Base-by-base conservation (phyloP, 2,888 invertebrate species). In the Macrophya annulata region DNA sequence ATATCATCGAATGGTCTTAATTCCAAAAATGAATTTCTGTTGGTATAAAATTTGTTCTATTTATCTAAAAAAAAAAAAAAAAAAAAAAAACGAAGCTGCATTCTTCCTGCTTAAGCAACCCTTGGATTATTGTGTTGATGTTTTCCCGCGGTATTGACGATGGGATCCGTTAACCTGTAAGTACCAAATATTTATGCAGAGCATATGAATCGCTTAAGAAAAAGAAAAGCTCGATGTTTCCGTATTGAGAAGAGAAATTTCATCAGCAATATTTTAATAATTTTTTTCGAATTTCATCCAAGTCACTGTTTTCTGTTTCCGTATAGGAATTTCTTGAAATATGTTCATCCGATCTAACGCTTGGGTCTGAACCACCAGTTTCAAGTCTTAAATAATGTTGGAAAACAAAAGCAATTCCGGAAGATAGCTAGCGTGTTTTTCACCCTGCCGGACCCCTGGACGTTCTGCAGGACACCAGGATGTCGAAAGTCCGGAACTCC, bases 401-500 rank as follows among this genome's bases (percentile, higher is more conserved):
- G 81, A 62, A 81, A 81, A 81, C 59, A 81, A 37, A 40, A 62
- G 62, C 81, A 40, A 81, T 81, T 81, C 81, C 59, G 43, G 43
- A 43, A 81, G 81, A 81, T 62, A 43, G 10, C 43, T 15, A n/a
- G 81, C 17, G 25, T 81, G 40, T 62, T 81, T 81, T 81, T 81
- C 31, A 43, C 62, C 59, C n/a, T 21, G 81, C 37, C 55, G 25
- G 55, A 77, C 77, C 77, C 74, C 51, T 15, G 77, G 77, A 77
- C 55, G 55, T 71, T 48, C 83, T 45, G 83, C 31, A 68, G 71
- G 68, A 83, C 68, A 21, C 31, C 17, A 10, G 81, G 62, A 51
- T 31, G 65, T n/a, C 71, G 25, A 37, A 68, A 83, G 68, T 48
- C 71, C 83, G 83, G 83, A 71, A 83, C 83, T 71, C 71, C 45